Conservation (phyloP, 2,888 invertebrate species). For the Lasioglossum vierecki region DNA sequence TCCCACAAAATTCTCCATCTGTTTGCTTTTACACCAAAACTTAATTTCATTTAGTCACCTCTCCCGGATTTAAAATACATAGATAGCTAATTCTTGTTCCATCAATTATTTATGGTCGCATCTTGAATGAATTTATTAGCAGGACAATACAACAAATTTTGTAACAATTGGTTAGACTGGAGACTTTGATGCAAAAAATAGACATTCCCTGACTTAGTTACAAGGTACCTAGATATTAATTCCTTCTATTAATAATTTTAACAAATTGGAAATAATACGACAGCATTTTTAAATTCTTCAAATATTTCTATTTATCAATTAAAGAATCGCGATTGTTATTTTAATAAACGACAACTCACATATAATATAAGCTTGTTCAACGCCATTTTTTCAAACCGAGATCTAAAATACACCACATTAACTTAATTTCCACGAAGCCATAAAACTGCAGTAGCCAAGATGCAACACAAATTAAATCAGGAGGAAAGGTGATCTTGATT, state of each 20-base stretch:
- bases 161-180: neutral
- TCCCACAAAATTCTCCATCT: neutral
- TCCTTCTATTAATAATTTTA: neutral
- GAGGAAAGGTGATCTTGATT: slow-evolving; percentile 2
- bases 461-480: neutral
- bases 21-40: neutral
- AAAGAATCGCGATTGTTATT: neutral
- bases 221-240: neutral
- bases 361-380: neutral
- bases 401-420: neutral
- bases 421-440: neutral
- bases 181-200: neutral
- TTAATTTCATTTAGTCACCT: neutral
- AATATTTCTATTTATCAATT: neutral
- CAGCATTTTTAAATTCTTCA: neutral
- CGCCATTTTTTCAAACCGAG: neutral
- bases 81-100: neutral
- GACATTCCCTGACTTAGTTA: neutral
- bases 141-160: neutral
- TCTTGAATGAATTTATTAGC: neutral
- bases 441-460: neutral
- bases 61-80: neutral
- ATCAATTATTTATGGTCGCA: neutral
- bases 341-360: neutral
- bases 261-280: neutral